A percentile compares a stretch with the other conserved stretches of the same genome.
Conservation (phyloP, 2,113 vertebrate species). For the Heliornis fulica region DNA sequence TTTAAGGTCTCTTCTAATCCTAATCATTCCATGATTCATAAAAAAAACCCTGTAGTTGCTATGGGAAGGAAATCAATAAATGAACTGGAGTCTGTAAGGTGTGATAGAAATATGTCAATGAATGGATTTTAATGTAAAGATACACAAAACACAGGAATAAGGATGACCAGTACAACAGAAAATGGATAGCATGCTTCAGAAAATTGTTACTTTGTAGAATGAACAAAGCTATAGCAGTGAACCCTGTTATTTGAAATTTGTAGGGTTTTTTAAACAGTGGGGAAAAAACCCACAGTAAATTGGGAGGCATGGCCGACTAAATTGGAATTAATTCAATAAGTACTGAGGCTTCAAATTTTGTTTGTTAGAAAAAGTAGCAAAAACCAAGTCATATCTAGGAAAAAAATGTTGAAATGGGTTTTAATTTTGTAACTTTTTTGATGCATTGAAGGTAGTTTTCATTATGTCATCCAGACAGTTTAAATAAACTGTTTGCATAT, state of each 20-base stretch:
- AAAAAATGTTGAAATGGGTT: constrained; percentile 41
- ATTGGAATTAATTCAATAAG: constrained; percentile 1
- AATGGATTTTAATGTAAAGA: not conserved
- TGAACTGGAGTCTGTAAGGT: not conserved
- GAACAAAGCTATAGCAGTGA: not conserved
- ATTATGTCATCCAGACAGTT: constrained; percentile 73
- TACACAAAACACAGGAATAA: not conserved
- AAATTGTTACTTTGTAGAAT: not conserved
- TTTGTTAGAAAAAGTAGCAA: not conserved
- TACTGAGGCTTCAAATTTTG: not conserved
- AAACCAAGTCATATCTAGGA: not conserved
- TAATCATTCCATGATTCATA: no score
- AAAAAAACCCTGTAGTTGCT: not conserved
- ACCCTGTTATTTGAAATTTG: not conserved
- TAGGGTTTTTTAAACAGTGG: not conserved
- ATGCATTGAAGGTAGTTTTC: constrained; percentile 64
- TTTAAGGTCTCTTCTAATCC: no score
- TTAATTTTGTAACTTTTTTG: constrained; percentile 54
- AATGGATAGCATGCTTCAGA: not conserved
- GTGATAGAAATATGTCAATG: not conserved
- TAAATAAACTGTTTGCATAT: constrained; percentile 75
- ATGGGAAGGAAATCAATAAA: not conserved
- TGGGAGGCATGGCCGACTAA: not conserved
- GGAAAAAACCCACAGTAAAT: not conserved
- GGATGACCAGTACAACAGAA: not conserved